Evolutionary conservation across 1,140 invertebrate genomes (phyloP), one percentile per base, ranked within the genome.

Genomic region (Drosophila nikananu): DNA sequence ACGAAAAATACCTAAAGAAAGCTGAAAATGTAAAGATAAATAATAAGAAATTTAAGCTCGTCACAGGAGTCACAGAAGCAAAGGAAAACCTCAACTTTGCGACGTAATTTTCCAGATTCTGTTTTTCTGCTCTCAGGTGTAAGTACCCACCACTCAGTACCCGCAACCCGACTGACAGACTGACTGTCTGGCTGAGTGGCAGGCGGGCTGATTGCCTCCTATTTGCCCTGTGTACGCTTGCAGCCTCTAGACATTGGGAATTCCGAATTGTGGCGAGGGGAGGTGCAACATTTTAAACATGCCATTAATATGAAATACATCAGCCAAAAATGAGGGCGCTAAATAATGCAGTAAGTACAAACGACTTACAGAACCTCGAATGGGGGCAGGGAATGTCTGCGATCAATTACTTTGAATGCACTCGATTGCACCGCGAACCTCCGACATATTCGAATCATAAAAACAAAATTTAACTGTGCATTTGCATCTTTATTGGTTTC

Each of bases 241-340:
- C 68, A 72, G 51, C 59, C 41, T 68, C 27, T 57, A 76, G 68
- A 84, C 57, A 78, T 62, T 23, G 48, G 58, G 48, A 63, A 59
- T 57, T 67, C 39, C 17, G 61, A 64, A 21, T 21, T 21, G 17
- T 42, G 32, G 19, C 21, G 59, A 30, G 65, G 59, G 52, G 25
- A 67, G 68, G 46, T 54, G 68, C 35, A 87, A 71, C 77, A 81
- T 83, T 87, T 81, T 72, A 89, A 84, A 76, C 77, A 89, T 86
- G 81, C 81, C 80, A 84, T 87, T 87, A 79, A 84, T 89, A 75
- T 84, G 77, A 84, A 79, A 84, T 72, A 89, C 61, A 75, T 70
- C 54, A 66, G 54, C 27, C 39, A 30, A 72, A 59, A 59, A 62
- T 65, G 58, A 42, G 49, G 37, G 30, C 67, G 63, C 65, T 87